Conservation (phyloP, 2,113 vertebrate genomes). For the Benitochromis conjunctus region DNA sequence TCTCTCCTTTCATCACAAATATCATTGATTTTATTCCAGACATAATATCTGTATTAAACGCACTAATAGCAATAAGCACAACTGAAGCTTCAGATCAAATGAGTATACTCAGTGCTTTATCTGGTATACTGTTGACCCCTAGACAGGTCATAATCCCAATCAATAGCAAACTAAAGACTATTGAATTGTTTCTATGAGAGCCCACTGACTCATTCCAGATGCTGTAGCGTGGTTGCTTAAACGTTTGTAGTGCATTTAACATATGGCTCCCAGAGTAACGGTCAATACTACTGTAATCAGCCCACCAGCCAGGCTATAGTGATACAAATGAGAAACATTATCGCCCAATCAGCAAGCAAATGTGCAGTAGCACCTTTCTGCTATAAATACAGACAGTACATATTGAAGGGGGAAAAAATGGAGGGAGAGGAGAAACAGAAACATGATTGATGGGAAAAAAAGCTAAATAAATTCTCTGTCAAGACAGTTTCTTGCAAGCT, state of each 20-base stretch:
- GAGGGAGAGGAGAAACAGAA: not conserved
- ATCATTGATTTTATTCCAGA: not conserved
- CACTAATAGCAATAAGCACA: not conserved
- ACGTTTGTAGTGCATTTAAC: slow-evolving; percentile 33
- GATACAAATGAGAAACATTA: slow-evolving; percentile 62
- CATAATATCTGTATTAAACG: not conserved
- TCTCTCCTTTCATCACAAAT: not conserved
- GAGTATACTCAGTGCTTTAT: not conserved
- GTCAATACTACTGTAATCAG: slow-evolving; percentile 45
- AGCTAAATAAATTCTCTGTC: not conserved
- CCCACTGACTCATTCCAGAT: slow-evolving; percentile 10
- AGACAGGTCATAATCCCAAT: slow-evolving; percentile 25
- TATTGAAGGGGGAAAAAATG: not conserved
- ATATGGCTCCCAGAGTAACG: slow-evolving; percentile 28
- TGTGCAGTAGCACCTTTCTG: slow-evolving; percentile 14
- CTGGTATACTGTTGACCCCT: not conserved
- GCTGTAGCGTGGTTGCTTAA: slow-evolving; percentile 9
- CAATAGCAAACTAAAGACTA: slow-evolving; percentile 51
- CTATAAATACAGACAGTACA: slow-evolving; percentile 16
- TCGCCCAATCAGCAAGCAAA: slow-evolving; percentile 35
- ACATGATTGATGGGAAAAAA: not conserved
- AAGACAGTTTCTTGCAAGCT: not conserved
- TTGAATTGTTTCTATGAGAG: slow-evolving; percentile 13
- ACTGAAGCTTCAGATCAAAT: not conserved
- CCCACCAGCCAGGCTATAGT: slow-evolving; percentile 35